Percentiles rank a stretch among this genome's conserved stretches.
These are phyloP conservation scores for Sigmodon hispidus DNA, from an alignment of 2,113 vertebrate genomes.

Conservation along the genomic window DNA sequence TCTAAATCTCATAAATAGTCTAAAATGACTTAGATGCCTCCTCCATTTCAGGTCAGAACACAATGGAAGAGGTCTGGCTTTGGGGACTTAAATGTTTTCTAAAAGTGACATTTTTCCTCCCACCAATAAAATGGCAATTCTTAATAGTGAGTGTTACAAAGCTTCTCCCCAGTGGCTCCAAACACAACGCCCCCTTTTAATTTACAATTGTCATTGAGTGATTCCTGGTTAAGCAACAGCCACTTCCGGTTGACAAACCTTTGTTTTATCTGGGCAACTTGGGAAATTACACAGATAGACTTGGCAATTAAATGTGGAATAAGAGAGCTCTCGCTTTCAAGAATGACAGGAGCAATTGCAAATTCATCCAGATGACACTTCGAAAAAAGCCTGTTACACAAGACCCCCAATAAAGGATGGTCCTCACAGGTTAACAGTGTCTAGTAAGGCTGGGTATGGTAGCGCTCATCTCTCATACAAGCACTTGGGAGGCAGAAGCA, in stretches of 20 bases:
- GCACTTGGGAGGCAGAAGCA: background rate
- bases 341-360: background rate
- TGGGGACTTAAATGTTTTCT: constrained; percentile 68
- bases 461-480: background rate
- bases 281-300: background rate
- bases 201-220: constrained; percentile 81
- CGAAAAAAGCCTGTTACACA: background rate
- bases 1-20: constrained; percentile 60
- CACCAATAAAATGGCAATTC: constrained; percentile 79
- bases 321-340: background rate
- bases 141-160: constrained; percentile 81
- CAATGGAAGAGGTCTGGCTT: constrained; percentile 61
- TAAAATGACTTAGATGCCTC: constrained; percentile 64
- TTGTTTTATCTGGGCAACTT: constrained; percentile 74
- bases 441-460: too few relatives aligned
- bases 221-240: constrained; percentile 81
- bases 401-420: background rate
- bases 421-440: background rate
- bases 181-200: constrained; percentile 67
- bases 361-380: background rate
- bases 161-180: constrained; percentile 78
- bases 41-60: constrained; percentile 58
- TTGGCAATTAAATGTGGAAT: background rate
- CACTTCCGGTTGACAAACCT: constrained; percentile 82
- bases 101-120: constrained; percentile 66